Percentiles rank a stretch among this genome's conserved stretches.
Evolutionary conservation across 2,113 vertebrate genomes (phyloP).

Genomic region (Casuarius casuarius): DNA sequence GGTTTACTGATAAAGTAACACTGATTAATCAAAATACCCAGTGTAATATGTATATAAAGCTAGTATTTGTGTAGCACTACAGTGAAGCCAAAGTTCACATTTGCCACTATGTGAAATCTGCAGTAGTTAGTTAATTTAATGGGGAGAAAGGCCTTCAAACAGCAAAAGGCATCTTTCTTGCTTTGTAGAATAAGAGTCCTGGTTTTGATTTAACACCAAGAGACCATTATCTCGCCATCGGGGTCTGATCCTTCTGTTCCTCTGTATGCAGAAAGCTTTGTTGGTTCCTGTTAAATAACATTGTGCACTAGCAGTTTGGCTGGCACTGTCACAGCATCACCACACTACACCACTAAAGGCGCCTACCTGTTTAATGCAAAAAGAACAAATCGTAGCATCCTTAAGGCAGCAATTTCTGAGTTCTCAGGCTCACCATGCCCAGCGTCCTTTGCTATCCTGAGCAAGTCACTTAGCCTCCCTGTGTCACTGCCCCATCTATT

Average conservation of each 20-base stretch:
- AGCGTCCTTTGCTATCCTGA: background rate
- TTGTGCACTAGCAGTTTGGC: too few relatives aligned
- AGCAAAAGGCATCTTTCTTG: background rate
- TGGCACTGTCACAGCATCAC: background rate
- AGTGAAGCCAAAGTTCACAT: background rate
- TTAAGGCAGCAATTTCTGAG: background rate
- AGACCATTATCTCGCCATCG: fast-evolving
- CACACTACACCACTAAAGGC: fast-evolving
- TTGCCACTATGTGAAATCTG: background rate
- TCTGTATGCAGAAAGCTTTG: background rate
- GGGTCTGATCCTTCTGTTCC: background rate
- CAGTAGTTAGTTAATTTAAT: background rate
- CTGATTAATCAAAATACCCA: background rate
- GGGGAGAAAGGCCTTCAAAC: background rate
- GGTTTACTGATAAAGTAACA: background rate
- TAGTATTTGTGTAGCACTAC: background rate
- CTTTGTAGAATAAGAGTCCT: background rate
- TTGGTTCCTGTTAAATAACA: background rate
- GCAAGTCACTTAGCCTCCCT: background rate
- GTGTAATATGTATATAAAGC: background rate
- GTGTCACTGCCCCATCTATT: background rate
- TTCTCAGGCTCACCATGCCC: background rate
- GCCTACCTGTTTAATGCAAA: background rate
- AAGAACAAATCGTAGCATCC: background rate
- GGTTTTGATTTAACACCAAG: background rate